Evolutionary conservation across 2,888 invertebrate species (phyloP).

Genomic region (Rapana venosa): DNA sequence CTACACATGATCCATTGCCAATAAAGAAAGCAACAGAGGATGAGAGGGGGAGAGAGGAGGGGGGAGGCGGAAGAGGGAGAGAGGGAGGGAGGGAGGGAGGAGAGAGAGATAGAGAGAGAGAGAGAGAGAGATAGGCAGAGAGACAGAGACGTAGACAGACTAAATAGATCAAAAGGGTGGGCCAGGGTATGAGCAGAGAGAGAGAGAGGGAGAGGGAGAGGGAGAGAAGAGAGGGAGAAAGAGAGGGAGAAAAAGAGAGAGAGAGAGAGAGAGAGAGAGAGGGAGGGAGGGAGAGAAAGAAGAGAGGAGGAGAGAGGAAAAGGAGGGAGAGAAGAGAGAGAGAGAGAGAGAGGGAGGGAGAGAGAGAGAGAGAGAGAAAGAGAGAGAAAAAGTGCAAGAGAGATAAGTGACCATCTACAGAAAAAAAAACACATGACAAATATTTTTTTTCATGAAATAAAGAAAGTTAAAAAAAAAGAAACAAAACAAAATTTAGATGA

Average conservation of each 20-base stretch:
- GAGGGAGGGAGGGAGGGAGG: background rate
- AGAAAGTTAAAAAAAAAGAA: background rate
- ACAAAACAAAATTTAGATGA: background rate
- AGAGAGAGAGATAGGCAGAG: background rate
- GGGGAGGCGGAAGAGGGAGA: background rate
- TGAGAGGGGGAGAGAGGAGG: background rate
- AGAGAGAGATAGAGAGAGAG: background rate
- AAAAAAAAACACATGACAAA: background rate
- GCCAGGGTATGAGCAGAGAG: background rate
- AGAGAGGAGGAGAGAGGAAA: background rate
- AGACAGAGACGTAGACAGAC: background rate
- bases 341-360: conserved; percentile 38
- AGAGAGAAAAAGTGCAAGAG: background rate
- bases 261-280: background rate
- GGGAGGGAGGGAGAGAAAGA: background rate
- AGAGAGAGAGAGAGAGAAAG: conserved; percentile 42
- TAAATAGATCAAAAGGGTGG: background rate
- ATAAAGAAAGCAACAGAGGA: background rate
- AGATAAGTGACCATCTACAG: background rate
- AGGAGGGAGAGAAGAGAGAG: conserved; percentile 27
- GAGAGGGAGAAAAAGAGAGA: background rate
- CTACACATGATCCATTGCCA: too few species aligned
- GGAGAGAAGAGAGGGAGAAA: too few species aligned
- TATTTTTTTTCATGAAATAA: background rate
- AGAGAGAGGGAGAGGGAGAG: background rate